Conservation (phyloP, 2,113 vertebrate species). For the Chiloscyllium plagiosum region DNA sequence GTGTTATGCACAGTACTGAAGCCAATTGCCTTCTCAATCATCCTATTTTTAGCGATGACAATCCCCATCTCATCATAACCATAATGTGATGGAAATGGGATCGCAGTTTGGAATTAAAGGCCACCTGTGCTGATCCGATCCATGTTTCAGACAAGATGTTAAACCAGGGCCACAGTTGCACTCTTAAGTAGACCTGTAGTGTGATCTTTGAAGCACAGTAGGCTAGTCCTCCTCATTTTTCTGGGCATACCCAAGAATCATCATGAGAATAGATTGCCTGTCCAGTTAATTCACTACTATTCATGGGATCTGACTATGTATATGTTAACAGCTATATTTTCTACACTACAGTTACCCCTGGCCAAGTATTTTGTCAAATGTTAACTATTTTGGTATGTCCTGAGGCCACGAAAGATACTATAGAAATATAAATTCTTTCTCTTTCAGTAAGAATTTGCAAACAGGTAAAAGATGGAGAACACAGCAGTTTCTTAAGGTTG, state of each 20-base stretch:
- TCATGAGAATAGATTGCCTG: neutral
- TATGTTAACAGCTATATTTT: neutral
- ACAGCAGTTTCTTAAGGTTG: neutral
- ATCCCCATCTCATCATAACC: neutral
- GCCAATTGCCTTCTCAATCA: neutral
- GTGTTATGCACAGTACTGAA: neutral
- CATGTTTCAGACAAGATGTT: neutral
- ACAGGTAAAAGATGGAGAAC: neutral
- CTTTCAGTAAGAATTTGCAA: neutral
- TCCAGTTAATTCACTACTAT: too few relatives aligned
- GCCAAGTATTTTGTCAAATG: neutral
- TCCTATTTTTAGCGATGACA: neutral
- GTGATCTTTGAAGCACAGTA: neutral
- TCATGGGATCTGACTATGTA: neutral
- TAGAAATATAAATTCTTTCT: neutral
- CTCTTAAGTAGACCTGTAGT: neutral
- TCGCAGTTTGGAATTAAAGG: neutral
- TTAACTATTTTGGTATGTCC: neutral
- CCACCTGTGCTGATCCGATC: neutral
- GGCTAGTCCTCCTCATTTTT: neutral
- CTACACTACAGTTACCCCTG: neutral
- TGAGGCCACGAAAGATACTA: neutral
- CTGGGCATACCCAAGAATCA: neutral
- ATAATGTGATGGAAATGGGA: neutral
- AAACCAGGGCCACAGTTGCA: neutral